Evolutionary conservation across 30 jellyfish, hydroid and myxozoan species (phyloP).

Genomic region (Rhopilema esculentum): DNA sequence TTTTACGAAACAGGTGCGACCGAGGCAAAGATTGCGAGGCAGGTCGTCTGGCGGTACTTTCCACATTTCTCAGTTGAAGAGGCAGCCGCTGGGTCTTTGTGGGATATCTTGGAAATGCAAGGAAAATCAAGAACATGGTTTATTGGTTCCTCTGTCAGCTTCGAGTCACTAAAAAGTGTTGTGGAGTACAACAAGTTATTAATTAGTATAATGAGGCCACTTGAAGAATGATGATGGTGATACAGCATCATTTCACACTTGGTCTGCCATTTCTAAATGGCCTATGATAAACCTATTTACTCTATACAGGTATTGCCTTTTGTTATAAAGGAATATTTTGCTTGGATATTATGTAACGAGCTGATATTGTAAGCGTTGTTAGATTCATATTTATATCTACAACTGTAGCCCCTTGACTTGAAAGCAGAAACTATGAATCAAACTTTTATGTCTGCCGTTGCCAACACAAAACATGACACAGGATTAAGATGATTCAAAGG

Average conservation of each 20-base stretch:
- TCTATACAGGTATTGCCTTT: too few relatives aligned
- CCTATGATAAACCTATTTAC: too few relatives aligned
- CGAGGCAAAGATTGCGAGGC: slow-evolving; percentile 1
- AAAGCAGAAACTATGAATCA: too few relatives aligned
- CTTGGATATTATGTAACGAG: not conserved
- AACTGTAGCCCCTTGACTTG: too few relatives aligned
- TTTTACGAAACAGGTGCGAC: slow-evolving; percentile 24
- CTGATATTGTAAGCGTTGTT: not conserved
- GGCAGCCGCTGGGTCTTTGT: slow-evolving; percentile 44
- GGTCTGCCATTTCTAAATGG: too few relatives aligned
- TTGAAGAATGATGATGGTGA: not conserved
- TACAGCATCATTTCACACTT: too few relatives aligned
- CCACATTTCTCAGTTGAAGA: slow-evolving; percentile 58
- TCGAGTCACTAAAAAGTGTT: slow-evolving; percentile 78
- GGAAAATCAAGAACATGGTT: slow-evolving; percentile 74
- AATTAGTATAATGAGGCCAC: slow-evolving; percentile 28
- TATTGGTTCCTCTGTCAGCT: slow-evolving; percentile 80
- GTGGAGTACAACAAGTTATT: slow-evolving; percentile 73
- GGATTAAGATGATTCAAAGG: too few relatives aligned
- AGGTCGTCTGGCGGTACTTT: slow-evolving; percentile 65
- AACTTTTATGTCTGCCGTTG: too few relatives aligned
- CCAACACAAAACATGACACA: too few relatives aligned
- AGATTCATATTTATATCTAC: too few relatives aligned
- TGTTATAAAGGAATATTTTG: not conserved
- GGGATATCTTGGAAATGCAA: slow-evolving; percentile 74